Evolutionary conservation across 2,113 vertebrate species (phyloP), one percentile per base, ranked within the genome.

Genomic region (Scalopus aquaticus): DNA sequence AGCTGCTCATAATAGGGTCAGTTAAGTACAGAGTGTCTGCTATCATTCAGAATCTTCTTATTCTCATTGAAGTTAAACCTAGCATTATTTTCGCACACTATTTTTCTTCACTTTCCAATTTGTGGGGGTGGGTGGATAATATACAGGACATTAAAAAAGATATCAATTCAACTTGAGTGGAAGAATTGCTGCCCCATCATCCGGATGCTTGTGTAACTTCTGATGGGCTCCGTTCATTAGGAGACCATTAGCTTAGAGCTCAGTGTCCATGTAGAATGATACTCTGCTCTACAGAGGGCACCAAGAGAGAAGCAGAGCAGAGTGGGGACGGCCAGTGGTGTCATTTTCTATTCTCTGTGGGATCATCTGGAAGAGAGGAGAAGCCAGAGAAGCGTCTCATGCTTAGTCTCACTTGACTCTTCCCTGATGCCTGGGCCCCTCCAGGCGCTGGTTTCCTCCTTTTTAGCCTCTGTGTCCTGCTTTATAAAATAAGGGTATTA

Each of bases 1-100:
- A 93, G 90, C 88, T 90, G 37, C 95, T 96, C 84, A 46, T 96
- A 96, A 96, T 93, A 96, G 95, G 95, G 93, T 94, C 93, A 95
- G 96, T 94, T 97, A 96, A 96, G 78, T 96, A 93, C 91, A 96
- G 60, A 97, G 92, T 90, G 49, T 92, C 95, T 60, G 69, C 90
- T 90, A 70, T 96, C 93, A 88, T 76, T 96, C 93, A 97, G 80
- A 93, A 91, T 94, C 84, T 89, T 91, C 64, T 72, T 91, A 26
- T 74, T 93, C 56, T 88, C 65, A 73, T 76, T 74, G 87, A 93
- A 93, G 64, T 86, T 87, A 88, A 91, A 90, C 39, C 51, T 56
- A 65, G 20, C 35, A 72, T 84, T 94, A 46, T 93, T 91, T 92
- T 79, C 69, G 94, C 80, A 95, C 49, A 49, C 32, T 56, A 24